phyloP scores from a whole-genome alignment of 2,888 invertebrate genomes.

The Labia minor region DNA sequence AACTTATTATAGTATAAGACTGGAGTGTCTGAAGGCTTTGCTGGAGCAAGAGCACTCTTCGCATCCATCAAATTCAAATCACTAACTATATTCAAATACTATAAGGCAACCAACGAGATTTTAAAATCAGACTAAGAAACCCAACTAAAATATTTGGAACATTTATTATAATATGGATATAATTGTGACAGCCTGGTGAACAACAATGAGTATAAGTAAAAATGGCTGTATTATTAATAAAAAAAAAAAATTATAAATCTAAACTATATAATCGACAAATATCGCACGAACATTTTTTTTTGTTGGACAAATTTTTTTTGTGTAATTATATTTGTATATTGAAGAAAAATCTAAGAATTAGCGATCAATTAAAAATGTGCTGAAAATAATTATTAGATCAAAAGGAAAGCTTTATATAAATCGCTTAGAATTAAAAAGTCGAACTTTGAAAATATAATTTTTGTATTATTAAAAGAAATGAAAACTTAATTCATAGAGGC shows the following conservation, averaged over 20 bases:
- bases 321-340: background rate
- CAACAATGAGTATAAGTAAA: slow-evolving; percentile 6
- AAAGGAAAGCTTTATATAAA: slow-evolving; percentile 2
- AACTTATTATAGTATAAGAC: background rate
- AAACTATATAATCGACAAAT: slow-evolving; percentile 1
- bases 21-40: background rate
- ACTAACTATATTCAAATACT: slow-evolving; percentile 13
- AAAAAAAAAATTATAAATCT: background rate
- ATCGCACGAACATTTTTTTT: background rate
- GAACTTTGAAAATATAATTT: slow-evolving; percentile 1
- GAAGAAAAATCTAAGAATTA: background rate
- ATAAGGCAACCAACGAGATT: slow-evolving; percentile 13
- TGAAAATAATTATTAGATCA: background rate
- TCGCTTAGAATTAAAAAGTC: background rate
- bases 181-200: background rate
- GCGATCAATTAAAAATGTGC: background rate
- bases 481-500: slow-evolving; percentile 5
- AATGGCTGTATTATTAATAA: background rate
- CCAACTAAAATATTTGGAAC: background rate
- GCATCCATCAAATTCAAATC: background rate
- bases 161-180: background rate
- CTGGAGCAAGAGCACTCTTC: background rate
- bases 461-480: slow-evolving; percentile 5
- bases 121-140: background rate
- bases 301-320: background rate